Evolutionary conservation across 2,888 invertebrate genomes (phyloP), one percentile per base, ranked within the genome.

Genomic region (Drosophila gaucha): DNA sequence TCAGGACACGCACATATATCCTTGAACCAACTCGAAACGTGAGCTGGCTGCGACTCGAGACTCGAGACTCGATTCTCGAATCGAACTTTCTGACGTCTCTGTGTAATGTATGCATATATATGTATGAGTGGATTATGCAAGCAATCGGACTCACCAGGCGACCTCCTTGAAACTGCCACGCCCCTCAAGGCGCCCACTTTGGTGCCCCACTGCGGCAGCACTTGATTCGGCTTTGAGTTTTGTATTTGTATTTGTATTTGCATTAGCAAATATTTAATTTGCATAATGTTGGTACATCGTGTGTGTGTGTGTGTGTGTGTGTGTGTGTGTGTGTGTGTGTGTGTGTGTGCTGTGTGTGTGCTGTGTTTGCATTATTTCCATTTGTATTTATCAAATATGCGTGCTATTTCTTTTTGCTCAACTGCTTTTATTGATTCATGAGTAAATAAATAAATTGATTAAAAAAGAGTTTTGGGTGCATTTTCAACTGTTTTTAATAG

Each of bases 81-180:
- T 73, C 58, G 44, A 66, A 60, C 60, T 28, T 50, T 54, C 33
- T 41, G 35, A 38, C 44, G 28, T 54, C 14, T 33, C 3, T 31
- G 16, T 46, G 38, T 51, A 49, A 46, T 63, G 26, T 51, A 44
- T 65, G 28, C 44, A 44, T 26, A 31, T 49, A 18, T 55, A 36
- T 50, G 36, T 44, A 18, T 49, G 47, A 75, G 80, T 78, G 77
- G 79, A 89, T 89, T 89, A 82, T 87, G 79, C 87, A 88, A 87
- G 64, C 56, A 58, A 36, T 62, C 54, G 73, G 62, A 67, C 57
- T 62, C 41, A 9, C 35, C n/a, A 10, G 43, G 24, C 62, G 65
- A 71, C 57, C 54, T 78, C 44, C 79, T 66, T 63, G 33, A 63
- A 18, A n/a, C 57, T 59, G 20, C n/a, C 22, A 22, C 28, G 10